A percentile compares a stretch with the other conserved stretches of the same genome.
Conservation (phyloP, 2,888 invertebrate genomes). For the Smittia aterrima region DNA sequence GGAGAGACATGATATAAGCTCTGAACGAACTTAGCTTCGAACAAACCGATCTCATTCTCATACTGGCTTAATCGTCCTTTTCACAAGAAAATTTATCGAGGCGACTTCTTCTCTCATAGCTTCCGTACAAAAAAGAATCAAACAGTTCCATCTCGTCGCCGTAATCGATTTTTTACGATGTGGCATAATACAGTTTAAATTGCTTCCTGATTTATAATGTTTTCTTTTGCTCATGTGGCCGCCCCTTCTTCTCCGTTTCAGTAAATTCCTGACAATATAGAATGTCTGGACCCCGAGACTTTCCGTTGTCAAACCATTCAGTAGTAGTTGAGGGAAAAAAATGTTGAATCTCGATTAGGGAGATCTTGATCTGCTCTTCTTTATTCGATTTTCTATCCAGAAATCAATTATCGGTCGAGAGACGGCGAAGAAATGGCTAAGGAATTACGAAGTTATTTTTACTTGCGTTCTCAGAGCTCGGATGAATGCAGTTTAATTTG, state of each 20-base stretch:
- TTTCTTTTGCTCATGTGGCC: conserved; percentile 3
- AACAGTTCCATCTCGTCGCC: conserved; percentile 14
- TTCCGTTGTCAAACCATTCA: background rate
- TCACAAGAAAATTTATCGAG: background rate
- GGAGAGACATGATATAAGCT: background rate
- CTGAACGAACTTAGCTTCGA: background rate
- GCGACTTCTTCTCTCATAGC: background rate
- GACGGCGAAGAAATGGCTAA: background rate
- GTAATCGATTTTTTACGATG: conserved; percentile 27
- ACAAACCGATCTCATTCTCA: background rate
- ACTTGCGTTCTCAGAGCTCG: background rate
- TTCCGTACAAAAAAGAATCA: background rate
- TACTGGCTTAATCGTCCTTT: background rate
- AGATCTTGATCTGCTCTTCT: background rate
- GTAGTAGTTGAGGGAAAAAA: background rate
- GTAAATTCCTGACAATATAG: background rate
- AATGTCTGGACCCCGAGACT: background rate
- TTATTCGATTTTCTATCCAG: background rate
- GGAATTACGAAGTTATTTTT: background rate
- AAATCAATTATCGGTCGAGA: conserved; percentile 1
- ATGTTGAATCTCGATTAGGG: background rate
- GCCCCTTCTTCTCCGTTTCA: background rate
- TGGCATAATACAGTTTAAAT: conserved; percentile 25
- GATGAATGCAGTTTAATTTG: conserved; percentile 24
- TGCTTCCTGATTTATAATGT: conserved; percentile 27